Percentiles rank a stretch among this genome's conserved stretches.
phyloP scores from a whole-genome alignment of 2,113 vertebrate species.

The Odocoileus virginianus region DNA sequence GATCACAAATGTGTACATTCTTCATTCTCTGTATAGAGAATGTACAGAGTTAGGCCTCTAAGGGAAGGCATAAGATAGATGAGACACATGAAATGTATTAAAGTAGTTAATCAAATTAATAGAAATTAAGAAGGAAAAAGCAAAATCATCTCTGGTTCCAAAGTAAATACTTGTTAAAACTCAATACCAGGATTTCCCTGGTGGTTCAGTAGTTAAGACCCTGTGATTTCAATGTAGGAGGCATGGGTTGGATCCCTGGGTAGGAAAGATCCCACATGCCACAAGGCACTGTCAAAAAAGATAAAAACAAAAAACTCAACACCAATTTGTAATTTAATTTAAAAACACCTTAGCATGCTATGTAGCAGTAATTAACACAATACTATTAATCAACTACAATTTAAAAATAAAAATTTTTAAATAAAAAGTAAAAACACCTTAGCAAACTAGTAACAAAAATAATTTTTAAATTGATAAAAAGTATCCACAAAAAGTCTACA shows the following conservation, averaged over 20 bases:
- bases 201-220: neutral
- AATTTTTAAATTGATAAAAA: neutral
- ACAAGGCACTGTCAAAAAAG: neutral
- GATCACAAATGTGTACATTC: neutral
- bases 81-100: neutral
- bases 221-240: neutral
- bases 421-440: neutral
- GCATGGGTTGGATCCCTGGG: neutral
- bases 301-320: neutral
- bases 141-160: neutral
- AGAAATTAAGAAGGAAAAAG: neutral
- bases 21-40: neutral
- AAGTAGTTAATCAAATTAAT: neutral
- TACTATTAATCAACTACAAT: neutral
- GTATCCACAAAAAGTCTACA: neutral
- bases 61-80: neutral
- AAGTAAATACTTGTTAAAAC: conserved; percentile 39
- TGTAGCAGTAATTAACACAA: neutral
- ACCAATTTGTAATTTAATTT: conserved; percentile 12
- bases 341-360: neutral
- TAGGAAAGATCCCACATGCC: neutral
- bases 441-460: neutral
- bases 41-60: neutral
- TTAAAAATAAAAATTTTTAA: neutral
- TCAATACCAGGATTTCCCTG: neutral